Percentiles rank a stretch among this genome's conserved stretches.
phyloP scores from a whole-genome alignment of 1,140 invertebrate genomes.

The Paraescarpia echinospica region DNA sequence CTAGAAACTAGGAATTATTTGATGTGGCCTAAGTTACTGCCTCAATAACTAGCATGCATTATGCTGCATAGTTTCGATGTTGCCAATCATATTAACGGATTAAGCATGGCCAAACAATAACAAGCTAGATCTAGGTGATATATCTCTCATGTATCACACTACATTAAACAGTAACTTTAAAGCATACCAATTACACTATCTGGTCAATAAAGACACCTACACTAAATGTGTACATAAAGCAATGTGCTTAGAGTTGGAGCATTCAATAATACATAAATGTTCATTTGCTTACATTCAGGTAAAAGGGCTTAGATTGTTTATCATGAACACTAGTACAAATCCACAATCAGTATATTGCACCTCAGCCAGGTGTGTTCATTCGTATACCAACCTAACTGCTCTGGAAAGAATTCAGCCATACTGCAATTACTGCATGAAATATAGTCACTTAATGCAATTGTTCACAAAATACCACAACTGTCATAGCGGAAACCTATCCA shows the following conservation, averaged over 20 bases:
- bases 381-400: neutral
- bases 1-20: too few species aligned
- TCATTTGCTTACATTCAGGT: neutral
- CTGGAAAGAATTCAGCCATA: neutral
- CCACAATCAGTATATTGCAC: neutral
- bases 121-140: neutral
- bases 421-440: neutral
- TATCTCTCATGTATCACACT: neutral
- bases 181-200: neutral
- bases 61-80: neutral
- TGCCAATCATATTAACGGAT: neutral
- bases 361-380: neutral
- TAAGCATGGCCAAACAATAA: neutral
- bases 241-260: neutral
- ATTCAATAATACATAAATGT: neutral
- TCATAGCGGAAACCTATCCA: neutral
- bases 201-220: neutral
- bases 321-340: neutral
- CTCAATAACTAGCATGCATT: neutral
- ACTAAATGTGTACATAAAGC: neutral
- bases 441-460: neutral
- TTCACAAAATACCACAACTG: neutral
- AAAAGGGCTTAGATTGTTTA: neutral
- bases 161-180: neutral
- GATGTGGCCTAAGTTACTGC: neutral